phyloP scores from a whole-genome alignment of 2,888 invertebrate genomes.

The Malthinus flaveolus region DNA sequence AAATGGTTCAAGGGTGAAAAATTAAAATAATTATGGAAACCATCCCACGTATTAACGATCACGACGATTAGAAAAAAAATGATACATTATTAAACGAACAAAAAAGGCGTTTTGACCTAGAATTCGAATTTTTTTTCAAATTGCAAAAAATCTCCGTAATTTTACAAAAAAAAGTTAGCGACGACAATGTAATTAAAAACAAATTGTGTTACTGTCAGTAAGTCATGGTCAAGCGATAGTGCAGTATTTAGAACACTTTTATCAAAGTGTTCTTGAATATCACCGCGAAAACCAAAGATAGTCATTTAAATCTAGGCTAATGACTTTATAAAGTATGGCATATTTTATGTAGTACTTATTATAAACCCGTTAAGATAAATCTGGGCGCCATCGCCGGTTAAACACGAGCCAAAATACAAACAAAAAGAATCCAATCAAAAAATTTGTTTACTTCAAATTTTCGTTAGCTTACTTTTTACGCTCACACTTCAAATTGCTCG shows the following conservation, averaged over 20 bases:
- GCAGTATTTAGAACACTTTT: conserved; percentile 32
- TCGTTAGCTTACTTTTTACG: too few species aligned
- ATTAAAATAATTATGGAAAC: background rate
- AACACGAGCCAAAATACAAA: conserved; percentile 1
- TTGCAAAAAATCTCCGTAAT: too few species aligned
- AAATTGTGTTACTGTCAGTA: conserved; percentile 34
- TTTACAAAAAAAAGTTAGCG: background rate
- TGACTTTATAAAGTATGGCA: conserved; percentile 20
- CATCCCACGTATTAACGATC: too few species aligned
- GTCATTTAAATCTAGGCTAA: conserved; percentile 24
- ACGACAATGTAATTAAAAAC: conserved; percentile 8
- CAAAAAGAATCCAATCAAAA: background rate
- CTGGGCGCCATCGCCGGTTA: conserved; percentile 5
- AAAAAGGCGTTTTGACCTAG: too few species aligned
- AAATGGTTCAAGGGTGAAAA: conserved; percentile 32
- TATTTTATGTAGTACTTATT: conserved; percentile 18
- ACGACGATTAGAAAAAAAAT: background rate
- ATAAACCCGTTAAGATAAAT: conserved; percentile 21
- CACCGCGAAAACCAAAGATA: conserved; percentile 23
- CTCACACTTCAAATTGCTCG: too few species aligned
- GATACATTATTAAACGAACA: background rate
- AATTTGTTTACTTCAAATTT: too few species aligned
- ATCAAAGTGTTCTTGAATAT: conserved; percentile 33
- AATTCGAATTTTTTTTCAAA: too few species aligned
- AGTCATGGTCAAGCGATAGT: conserved; percentile 35